Evolutionary conservation across 2,888 invertebrate genomes (phyloP).

Genomic region (Dorcus hopei): DNA sequence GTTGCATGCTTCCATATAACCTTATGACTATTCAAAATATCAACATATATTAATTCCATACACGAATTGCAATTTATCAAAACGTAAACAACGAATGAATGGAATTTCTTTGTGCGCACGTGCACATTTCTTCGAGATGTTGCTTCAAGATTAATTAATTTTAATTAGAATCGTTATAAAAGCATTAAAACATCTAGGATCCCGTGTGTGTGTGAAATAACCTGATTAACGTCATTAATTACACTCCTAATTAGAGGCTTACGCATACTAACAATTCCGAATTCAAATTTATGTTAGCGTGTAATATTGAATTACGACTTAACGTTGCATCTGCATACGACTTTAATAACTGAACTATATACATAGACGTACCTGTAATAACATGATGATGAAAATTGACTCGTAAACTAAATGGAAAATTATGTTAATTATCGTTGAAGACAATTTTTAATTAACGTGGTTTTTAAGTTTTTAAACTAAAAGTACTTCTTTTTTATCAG

Average conservation of each 20-base stretch:
- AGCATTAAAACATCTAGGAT: conserved; percentile 10
- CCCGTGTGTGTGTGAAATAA: conserved; percentile 6
- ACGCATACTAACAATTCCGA: conserved; percentile 21
- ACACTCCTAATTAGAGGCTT: conserved; percentile 27
- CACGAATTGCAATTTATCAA: not conserved
- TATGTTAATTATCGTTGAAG: too few relatives aligned
- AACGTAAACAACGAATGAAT: not conserved
- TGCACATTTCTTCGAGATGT: too few relatives aligned
- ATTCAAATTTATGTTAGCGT: conserved; percentile 18
- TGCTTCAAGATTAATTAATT: conserved; percentile 9
- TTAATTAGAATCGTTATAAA: conserved; percentile 5
- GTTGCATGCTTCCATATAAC: conserved; percentile 15
- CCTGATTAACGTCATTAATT: conserved; percentile 28
- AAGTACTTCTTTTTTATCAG: too few relatives aligned
- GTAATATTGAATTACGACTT: conserved; percentile 25
- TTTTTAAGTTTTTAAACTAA: too few relatives aligned
- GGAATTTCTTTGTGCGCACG: not conserved
- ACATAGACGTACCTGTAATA: not conserved
- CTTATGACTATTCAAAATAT: conserved; percentile 19
- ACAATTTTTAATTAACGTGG: too few relatives aligned
- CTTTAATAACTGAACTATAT: conserved; percentile 20
- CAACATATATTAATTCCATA: conserved; percentile 18
- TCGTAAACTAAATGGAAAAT: too few relatives aligned
- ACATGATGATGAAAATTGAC: too few relatives aligned
- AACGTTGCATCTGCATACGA: conserved; percentile 17